Conservation (phyloP, 2,797 vertebrate species). For the Antrozous pallidus region DNA sequence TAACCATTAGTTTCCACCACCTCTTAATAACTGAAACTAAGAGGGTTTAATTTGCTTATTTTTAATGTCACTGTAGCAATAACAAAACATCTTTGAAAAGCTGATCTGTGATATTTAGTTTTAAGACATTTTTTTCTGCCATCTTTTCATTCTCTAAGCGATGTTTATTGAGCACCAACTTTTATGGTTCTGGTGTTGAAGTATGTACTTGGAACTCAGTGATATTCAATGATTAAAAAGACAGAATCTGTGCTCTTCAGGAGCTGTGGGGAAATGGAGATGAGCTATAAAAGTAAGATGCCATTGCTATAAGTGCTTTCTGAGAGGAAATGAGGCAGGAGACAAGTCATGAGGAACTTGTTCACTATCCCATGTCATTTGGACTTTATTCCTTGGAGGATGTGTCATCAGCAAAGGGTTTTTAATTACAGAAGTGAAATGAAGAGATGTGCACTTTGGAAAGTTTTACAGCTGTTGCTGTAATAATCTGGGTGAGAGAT, state of each 20-base stretch:
- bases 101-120: background rate
- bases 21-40: background rate
- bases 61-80: background rate
- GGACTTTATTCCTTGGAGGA: background rate
- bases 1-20: background rate
- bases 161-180: background rate
- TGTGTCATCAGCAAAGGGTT: no score
- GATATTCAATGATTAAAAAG: background rate
- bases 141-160: background rate
- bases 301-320: background rate
- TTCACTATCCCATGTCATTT: background rate
- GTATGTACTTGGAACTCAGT: background rate
- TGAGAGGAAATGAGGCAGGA: background rate
- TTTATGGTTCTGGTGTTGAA: background rate
- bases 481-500: background rate
- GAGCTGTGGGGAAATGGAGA: background rate
- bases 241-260: background rate
- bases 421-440: background rate
- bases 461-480: background rate
- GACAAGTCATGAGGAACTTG: background rate
- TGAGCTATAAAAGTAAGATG: background rate
- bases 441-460: background rate
- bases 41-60: background rate
- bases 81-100: background rate
- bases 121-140: background rate